phyloP scores from a whole-genome alignment of 35 echinoderm and acorn worm species.

The Heliocidaris tuberculata region DNA sequence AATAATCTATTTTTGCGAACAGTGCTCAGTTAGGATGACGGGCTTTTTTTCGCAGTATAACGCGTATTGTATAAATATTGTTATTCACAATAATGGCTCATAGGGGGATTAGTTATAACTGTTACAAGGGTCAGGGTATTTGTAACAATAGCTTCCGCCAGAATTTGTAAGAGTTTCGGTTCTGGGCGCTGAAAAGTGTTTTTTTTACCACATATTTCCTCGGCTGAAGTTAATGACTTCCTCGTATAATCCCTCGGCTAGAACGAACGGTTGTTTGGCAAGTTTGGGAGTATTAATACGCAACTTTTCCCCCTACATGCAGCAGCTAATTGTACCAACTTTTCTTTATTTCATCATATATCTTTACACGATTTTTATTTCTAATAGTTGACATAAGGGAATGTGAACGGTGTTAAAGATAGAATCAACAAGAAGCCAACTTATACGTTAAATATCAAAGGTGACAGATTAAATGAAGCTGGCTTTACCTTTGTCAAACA shows the following conservation, averaged over 20 bases:
- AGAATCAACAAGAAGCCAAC: too few relatives aligned
- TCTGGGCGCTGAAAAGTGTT: background rate
- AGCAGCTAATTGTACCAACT: too few relatives aligned
- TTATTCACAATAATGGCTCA: slow-evolving; percentile 29
- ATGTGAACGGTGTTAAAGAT: too few relatives aligned
- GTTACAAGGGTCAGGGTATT: background rate
- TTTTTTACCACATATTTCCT: slow-evolving; percentile 4
- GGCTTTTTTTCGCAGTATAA: background rate
- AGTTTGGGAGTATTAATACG: background rate
- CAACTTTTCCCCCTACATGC: too few relatives aligned
- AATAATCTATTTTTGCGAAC: slow-evolving; percentile 36
- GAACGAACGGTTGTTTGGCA: background rate
- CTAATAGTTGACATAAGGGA: too few relatives aligned
- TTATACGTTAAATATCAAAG: too few relatives aligned
- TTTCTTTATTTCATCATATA: too few relatives aligned
- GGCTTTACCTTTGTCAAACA: too few relatives aligned
- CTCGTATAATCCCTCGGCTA: background rate
- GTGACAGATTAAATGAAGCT: too few relatives aligned
- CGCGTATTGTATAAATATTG: slow-evolving; percentile 38
- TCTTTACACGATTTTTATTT: too few relatives aligned
- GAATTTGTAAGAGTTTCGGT: slow-evolving; percentile 13
- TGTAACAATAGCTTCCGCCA: slow-evolving; percentile 15
- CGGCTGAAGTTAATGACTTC: slow-evolving; percentile 9
- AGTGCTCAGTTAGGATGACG: background rate
- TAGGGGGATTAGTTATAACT: slow-evolving; percentile 24